Evolutionary conservation across 2,113 vertebrate species (phyloP).

Genomic region (Callipepla squamata): DNA sequence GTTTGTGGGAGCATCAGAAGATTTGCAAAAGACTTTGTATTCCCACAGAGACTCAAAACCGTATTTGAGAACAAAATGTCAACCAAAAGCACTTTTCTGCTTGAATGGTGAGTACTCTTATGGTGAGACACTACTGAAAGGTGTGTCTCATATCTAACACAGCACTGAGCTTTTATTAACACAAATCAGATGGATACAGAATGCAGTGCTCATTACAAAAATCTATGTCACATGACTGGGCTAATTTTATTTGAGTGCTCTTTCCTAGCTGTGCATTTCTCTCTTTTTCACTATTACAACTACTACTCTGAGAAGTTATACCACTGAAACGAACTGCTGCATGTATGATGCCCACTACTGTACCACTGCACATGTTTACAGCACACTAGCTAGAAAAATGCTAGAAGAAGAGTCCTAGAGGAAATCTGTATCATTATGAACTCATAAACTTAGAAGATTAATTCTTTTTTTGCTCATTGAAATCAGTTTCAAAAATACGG

Average conservation of each 20-base stretch:
- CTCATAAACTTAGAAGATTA: neutral
- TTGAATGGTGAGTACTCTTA: neutral
- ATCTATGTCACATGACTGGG: neutral
- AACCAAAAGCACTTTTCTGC: neutral
- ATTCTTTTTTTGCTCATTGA: neutral
- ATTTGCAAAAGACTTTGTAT: neutral
- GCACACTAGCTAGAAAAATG: neutral
- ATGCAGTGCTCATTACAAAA: neutral
- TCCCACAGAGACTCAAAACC: neutral
- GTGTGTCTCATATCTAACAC: neutral
- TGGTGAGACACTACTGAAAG: fast-evolving
- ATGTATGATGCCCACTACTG: neutral
- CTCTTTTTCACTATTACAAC: neutral
- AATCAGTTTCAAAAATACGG: neutral
- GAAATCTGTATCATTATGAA: neutral
- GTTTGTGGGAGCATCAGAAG: neutral
- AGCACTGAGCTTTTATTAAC: neutral
- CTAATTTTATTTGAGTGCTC: neutral
- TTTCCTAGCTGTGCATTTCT: neutral
- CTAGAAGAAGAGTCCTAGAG: neutral
- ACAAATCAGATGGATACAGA: neutral
- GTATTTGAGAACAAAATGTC: neutral
- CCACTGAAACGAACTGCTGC: neutral
- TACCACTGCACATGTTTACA: neutral
- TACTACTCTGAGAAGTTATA: neutral